Conservation (phyloP, 2,797 vertebrate species). For the Thalassophryne amazonica region DNA sequence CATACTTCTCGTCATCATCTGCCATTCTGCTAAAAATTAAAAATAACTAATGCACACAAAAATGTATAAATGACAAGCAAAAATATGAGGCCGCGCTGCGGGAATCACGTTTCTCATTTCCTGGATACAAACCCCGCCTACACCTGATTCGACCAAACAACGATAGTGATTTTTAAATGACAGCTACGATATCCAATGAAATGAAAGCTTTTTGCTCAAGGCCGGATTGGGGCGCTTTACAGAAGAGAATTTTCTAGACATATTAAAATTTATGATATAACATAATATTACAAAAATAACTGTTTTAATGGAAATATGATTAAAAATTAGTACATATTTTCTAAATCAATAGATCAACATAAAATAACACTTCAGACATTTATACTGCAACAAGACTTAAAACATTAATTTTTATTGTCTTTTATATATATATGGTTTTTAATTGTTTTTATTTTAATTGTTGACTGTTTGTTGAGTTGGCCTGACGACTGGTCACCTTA, state of each 20-base stretch:
- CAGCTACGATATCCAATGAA: conserved; percentile 37
- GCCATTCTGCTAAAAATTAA: conserved; percentile 47
- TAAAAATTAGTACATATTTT: no score
- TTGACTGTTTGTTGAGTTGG: no score
- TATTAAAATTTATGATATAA: no score
- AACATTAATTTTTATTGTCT: no score
- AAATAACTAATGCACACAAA: not conserved
- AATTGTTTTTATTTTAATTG: no score
- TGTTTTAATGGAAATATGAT: not conserved
- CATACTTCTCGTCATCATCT: conserved; percentile 90
- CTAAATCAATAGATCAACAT: no score
- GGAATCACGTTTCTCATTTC: conserved; percentile 59
- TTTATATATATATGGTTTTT: no score
- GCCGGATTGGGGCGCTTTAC: not conserved
- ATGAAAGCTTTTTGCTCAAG: accelerated
- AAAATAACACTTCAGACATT: no score
- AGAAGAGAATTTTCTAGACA: conserved; percentile 54
- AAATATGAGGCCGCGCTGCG: not conserved
- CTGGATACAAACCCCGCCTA: conserved; percentile 60
- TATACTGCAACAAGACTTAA: no score
- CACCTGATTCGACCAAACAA: conserved; percentile 36
- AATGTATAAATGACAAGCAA: not conserved
- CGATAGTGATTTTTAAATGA: conserved; percentile 2
- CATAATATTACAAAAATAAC: not conserved
- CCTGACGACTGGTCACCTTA: no score